Base-by-base conservation (phyloP, 2,888 invertebrate genomes). In the Parapristionchus giblindavisi region DNA sequence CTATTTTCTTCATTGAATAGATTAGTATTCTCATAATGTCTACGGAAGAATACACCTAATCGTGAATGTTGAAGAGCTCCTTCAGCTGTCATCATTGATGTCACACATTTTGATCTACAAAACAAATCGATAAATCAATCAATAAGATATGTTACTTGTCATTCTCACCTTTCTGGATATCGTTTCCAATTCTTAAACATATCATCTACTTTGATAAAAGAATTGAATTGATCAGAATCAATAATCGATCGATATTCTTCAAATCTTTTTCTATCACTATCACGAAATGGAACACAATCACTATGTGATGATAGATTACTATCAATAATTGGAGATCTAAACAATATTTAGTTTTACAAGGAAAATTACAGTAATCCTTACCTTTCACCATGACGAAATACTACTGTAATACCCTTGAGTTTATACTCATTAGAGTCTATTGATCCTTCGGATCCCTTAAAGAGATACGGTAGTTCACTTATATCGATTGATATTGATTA, bases 51-150 rank as follows among this genome's bases (percentile, higher is more conserved):
- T 83, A 91, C 90, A 80, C 96, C 96, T 21, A 94, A 92, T 80
- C 92, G 92, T 34, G 95, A 89, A 85, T 95, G 91, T 89, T 96
- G 96, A 48, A 93, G 91, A 2, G 94, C 91, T 0, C 95, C 95
- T 63, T 92, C 90, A 14, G 93, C 89, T 0, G 96, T 96, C 75
- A 97, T 90, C 86, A 95, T 94, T 27, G 84, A 85, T n/a, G 78
- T 56, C 1, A 58, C 51, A 63, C 85, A 85, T 75, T 75, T 68
- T 3, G 83, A 81, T 52, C 84, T 83, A 66, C 71, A 78, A 14
- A 34, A 29, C 11, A 40, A 3, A 76, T 6, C 17, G 6, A 6
- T 6, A 54, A 24, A n/a, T 8, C 54, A 54, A 54, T 54, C 54
- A 54, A 14, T 43, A 43, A 14, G 43, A 8, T 43, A 8, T 43